Conservation (phyloP, 2,113 vertebrate species). For the Psammodynastes pulverulentus region DNA sequence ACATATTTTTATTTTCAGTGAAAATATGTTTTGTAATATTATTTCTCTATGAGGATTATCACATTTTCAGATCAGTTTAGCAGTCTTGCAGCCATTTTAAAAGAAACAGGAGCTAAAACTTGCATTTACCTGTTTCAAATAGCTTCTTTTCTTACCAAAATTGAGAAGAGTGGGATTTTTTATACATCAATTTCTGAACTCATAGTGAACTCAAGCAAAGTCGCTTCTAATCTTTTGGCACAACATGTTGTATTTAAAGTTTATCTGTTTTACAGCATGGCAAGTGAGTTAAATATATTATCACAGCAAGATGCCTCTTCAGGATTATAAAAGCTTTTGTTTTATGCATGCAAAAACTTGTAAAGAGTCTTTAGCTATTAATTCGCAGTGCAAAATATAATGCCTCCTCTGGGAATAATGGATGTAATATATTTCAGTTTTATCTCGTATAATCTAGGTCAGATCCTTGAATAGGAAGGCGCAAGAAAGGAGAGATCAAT, state of each 20-base stretch:
- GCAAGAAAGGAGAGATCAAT: slow-evolving; percentile 42
- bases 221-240: slow-evolving; percentile 28
- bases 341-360: slow-evolving; percentile 57
- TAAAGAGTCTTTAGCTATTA: slow-evolving; percentile 37
- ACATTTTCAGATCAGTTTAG: not conserved
- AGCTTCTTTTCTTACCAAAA: slow-evolving; percentile 30
- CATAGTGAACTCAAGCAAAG: slow-evolving; percentile 27
- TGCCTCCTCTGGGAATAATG: slow-evolving; percentile 38
- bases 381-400: slow-evolving; percentile 33
- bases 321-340: slow-evolving; percentile 51
- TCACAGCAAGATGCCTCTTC: slow-evolving; percentile 39
- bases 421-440: slow-evolving; percentile 54
- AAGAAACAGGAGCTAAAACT: not conserved
- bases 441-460: slow-evolving; percentile 43
- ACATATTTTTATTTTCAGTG: not conserved
- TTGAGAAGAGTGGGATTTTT: not conserved
- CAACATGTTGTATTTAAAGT: slow-evolving; percentile 55
- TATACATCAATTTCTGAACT: slow-evolving; percentile 25
- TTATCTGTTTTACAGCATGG: slow-evolving; percentile 36
- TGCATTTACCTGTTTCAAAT: not conserved
- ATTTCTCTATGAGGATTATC: not conserved
- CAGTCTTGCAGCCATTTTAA: not conserved
- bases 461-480: slow-evolving; percentile 41
- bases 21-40: not conserved
- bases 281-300: slow-evolving; percentile 51